A percentile compares a stretch with the other conserved stretches of the same genome.
These are phyloP conservation scores for Oceanodroma leucorhoa DNA, from an alignment of 2,797 vertebrate species.

Conservation along the genomic window DNA sequence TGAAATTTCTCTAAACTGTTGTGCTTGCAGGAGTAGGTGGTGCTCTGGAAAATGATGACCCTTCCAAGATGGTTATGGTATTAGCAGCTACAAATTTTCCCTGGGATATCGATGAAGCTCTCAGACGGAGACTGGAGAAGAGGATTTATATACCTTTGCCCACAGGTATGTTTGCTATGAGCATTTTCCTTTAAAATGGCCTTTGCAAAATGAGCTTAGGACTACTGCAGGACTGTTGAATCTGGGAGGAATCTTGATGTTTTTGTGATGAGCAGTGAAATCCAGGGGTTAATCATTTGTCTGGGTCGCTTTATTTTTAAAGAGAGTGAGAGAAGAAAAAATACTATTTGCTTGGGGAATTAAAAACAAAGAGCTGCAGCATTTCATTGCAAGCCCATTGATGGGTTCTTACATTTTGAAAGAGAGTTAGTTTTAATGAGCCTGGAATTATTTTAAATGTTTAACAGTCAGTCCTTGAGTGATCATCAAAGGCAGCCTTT, in stretches of 20 bases:
- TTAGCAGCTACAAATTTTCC: slow-evolving; percentile 98
- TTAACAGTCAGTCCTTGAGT: slow-evolving; percentile 62
- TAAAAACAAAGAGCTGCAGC: slow-evolving; percentile 13
- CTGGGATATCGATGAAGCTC: slow-evolving; percentile 98
- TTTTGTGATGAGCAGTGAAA: slow-evolving; percentile 5
- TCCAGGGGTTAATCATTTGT: slow-evolving; percentile 13
- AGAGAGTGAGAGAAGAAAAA: background rate
- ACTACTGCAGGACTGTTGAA: background rate
- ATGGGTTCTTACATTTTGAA: slow-evolving; percentile 42
- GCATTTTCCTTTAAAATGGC: background rate
- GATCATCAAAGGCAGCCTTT: slow-evolving; percentile 57
- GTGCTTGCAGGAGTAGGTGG: slow-evolving; percentile 87
- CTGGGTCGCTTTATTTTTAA: background rate
- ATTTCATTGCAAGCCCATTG: slow-evolving; percentile 17
- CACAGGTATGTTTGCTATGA: slow-evolving; percentile 79
- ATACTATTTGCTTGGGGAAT: slow-evolving; percentile 3
- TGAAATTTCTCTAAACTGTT: background rate
- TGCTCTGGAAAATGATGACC: slow-evolving; percentile 91
- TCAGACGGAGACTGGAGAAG: slow-evolving; percentile 93
- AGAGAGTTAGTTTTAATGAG: slow-evolving; percentile 56
- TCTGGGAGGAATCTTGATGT: background rate
- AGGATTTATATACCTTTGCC: slow-evolving; percentile 96
- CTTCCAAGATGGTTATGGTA: slow-evolving; percentile 98
- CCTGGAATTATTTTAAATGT: slow-evolving; percentile 61
- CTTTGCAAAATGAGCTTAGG: background rate